phyloP scores from a whole-genome alignment of 53 echinoderm and acorn worm species.

The Paracentrotus lividus region DNA sequence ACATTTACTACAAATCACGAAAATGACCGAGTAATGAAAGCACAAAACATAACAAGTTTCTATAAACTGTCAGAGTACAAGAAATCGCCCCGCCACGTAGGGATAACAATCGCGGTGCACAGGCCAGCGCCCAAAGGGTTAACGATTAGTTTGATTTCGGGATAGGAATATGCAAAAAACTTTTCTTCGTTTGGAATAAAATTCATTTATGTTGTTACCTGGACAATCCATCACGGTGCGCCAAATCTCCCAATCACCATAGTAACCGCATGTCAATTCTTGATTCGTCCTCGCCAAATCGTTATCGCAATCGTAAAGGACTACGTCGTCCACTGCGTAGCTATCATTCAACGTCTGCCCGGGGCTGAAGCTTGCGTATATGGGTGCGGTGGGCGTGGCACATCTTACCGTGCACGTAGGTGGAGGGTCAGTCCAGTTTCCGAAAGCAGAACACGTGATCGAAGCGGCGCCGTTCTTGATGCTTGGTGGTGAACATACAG shows the following conservation, averaged over 20 bases:
- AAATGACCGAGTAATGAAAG: too few species aligned
- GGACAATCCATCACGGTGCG: not conserved
- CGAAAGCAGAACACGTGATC: constrained; percentile 55
- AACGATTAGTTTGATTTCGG: too few species aligned
- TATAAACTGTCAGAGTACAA: too few species aligned
- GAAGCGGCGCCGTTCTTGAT: constrained; percentile 56
- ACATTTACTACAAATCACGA: too few species aligned
- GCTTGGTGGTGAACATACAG: constrained; percentile 62
- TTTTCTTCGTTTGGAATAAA: too few species aligned
- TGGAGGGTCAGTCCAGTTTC: constrained; percentile 57
- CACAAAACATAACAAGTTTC: too few species aligned
- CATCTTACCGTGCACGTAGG: constrained; percentile 66
- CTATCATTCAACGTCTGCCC: constrained; percentile 42
- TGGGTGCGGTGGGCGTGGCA: constrained; percentile 34
- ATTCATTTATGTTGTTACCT: too few species aligned
- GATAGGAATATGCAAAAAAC: too few species aligned
- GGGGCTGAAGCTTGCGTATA: constrained; percentile 55
- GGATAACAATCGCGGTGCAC: too few species aligned
- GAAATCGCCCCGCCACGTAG: too few species aligned
- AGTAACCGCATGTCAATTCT: constrained; percentile 16
- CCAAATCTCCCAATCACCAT: constrained; percentile 23
- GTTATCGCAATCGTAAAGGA: constrained; percentile 45
- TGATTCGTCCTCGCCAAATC: not conserved
- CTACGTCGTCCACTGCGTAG: constrained; percentile 32
- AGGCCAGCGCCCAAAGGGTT: too few species aligned